phyloP scores from a whole-genome alignment of 2,797 vertebrate genomes.

The Cygnus olor region DNA sequence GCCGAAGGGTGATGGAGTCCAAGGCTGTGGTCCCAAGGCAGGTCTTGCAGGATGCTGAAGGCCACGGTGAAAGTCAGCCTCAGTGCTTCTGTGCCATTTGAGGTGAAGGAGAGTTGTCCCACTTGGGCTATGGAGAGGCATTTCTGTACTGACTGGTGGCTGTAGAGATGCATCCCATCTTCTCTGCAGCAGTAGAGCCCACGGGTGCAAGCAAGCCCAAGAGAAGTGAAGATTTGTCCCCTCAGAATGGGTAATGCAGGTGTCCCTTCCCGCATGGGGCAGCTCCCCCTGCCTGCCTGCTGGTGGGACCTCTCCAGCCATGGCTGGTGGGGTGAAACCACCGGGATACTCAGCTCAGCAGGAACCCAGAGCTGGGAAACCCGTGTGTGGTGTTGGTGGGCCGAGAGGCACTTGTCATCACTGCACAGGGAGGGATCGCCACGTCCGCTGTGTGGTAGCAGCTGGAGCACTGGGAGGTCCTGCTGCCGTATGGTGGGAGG shows the following conservation, averaged over 20 bases:
- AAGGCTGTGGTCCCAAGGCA: accelerated
- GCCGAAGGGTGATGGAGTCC: background rate
- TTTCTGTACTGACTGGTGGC: background rate
- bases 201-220: background rate
- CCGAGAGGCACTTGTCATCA: background rate
- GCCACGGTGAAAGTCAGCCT: background rate
- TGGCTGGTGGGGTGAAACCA: accelerated
- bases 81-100: background rate
- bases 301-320: background rate
- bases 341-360: accelerated
- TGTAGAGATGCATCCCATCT: accelerated
- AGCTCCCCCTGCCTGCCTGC: background rate
- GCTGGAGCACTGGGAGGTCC: background rate
- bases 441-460: too few species aligned
- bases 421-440: background rate
- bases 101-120: background rate
- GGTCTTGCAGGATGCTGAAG: background rate
- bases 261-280: background rate
- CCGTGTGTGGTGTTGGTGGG: accelerated
- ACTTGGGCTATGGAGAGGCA: background rate
- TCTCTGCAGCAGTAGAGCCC: background rate
- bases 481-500: background rate
- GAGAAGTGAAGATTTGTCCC: background rate
- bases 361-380: background rate
- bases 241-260: background rate